Evolutionary conservation across 2,113 vertebrate genomes (phyloP).

Genomic region (Paradoxurus hermaphroditus): DNA sequence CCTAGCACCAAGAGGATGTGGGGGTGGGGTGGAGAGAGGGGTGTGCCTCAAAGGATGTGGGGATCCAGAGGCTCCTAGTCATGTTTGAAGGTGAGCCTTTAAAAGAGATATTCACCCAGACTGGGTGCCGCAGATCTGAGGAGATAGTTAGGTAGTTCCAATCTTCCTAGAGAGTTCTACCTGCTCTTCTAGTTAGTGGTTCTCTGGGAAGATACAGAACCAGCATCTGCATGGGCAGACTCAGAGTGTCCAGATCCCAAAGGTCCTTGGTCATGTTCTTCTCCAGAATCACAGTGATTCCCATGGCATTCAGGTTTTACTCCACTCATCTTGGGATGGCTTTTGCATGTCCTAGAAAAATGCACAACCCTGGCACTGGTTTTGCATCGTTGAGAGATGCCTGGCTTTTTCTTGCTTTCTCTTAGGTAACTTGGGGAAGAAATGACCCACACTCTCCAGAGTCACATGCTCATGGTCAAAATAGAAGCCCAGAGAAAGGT

Average conservation of each 20-base stretch:
- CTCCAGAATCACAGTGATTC: background rate
- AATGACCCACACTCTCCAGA: background rate
- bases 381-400: background rate
- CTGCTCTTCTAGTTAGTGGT: background rate
- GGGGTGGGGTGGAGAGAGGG: no score
- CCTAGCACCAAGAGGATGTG: background rate
- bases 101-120: background rate
- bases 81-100: background rate
- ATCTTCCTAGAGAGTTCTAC: background rate
- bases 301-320: background rate
- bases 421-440: background rate
- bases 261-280: background rate
- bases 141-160: background rate
- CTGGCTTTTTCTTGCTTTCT: background rate
- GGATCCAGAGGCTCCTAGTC: background rate
- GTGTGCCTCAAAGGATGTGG: background rate
- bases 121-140: background rate
- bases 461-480: background rate
- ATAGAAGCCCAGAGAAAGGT: background rate
- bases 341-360: background rate
- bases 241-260: background rate
- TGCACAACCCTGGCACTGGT: background rate
- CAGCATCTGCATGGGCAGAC: background rate
- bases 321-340: background rate
- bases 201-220: background rate